A percentile compares a stretch with the other conserved stretches of the same genome.
Conservation (phyloP, 2,113 vertebrate species). For the Girardinichthys multiradiatus region DNA sequence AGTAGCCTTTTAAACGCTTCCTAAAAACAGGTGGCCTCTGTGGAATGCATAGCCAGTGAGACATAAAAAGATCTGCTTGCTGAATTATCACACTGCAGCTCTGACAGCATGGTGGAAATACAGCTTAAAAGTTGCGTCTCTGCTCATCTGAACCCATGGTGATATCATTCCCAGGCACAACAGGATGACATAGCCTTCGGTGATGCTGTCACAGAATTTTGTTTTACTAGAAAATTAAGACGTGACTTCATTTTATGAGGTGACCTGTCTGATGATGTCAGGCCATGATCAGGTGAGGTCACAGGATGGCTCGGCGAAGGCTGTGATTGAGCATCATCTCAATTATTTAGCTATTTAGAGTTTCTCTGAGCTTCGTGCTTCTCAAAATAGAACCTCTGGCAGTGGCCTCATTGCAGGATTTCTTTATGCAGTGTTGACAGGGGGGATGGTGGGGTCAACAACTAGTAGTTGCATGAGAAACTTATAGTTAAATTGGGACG, state of each 20-base stretch:
- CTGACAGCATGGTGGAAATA: slow-evolving; percentile 20
- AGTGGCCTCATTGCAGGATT: slow-evolving; percentile 64
- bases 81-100: slow-evolving; percentile 59
- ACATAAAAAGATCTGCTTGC: slow-evolving; percentile 29
- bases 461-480: no score
- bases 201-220: background rate
- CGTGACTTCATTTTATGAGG: slow-evolving; percentile 33
- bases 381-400: slow-evolving; percentile 75
- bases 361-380: slow-evolving; percentile 65
- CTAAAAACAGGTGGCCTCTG: slow-evolving; percentile 44
- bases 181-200: slow-evolving; percentile 12
- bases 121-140: slow-evolving; percentile 29
- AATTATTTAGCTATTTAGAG: slow-evolving; percentile 77
- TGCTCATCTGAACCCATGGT: background rate
- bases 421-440: slow-evolving; percentile 34
- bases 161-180: background rate
- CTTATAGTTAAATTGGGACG: no score
- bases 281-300: slow-evolving; percentile 18
- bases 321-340: slow-evolving; percentile 55
- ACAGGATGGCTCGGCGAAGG: slow-evolving; percentile 11
- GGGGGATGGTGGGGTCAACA: slow-evolving; percentile 14
- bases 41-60: background rate
- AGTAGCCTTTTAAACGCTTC: no score
- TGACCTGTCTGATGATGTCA: slow-evolving; percentile 40
- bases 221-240: slow-evolving; percentile 9